A percentile compares a stretch with the other conserved stretches of the same genome.
Evolutionary conservation across 2,888 invertebrate genomes (phyloP).

Genomic region (Pteria penguin): DNA sequence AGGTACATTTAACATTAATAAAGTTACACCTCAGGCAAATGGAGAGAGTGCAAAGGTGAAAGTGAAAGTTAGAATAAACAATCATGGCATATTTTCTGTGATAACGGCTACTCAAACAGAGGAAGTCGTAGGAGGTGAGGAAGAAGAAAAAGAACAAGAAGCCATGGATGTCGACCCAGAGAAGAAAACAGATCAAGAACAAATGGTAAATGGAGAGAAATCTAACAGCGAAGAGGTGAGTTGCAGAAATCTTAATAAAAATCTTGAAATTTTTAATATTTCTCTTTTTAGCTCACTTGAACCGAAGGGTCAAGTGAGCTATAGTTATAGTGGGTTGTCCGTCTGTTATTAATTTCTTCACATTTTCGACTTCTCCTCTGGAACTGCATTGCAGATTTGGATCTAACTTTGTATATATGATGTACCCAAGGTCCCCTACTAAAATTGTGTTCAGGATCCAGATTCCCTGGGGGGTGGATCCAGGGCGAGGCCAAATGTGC

Average conservation of each 20-base stretch:
- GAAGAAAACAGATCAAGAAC: constrained; percentile 41
- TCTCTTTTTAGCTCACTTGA: too few relatives aligned
- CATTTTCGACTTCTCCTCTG: too few relatives aligned
- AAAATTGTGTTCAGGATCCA: too few relatives aligned
- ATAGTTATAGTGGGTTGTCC: too few relatives aligned
- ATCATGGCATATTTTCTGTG: constrained; percentile 94
- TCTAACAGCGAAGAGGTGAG: background rate
- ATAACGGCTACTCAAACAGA: constrained; percentile 87
- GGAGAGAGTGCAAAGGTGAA: constrained; percentile 97
- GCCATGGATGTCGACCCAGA: constrained; percentile 68
- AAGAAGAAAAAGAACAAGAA: constrained; percentile 67
- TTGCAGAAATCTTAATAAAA: background rate
- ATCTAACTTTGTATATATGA: too few relatives aligned
- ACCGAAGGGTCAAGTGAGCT: too few relatives aligned
- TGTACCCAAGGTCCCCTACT: too few relatives aligned
- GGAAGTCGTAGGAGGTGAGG: constrained; percentile 72
- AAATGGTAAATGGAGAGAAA: constrained; percentile 7
- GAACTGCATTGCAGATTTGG: too few relatives aligned
- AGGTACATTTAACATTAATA: constrained; percentile 80
- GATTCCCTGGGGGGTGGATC: too few relatives aligned
- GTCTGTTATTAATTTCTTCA: background rate
- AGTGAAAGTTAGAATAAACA: constrained; percentile 95
- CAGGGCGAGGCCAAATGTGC: too few relatives aligned
- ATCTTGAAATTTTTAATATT: background rate
- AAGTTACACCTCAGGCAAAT: constrained; percentile 89